phyloP scores from a whole-genome alignment of 2,888 invertebrate species.

The Chaitophorus viminalis region DNA sequence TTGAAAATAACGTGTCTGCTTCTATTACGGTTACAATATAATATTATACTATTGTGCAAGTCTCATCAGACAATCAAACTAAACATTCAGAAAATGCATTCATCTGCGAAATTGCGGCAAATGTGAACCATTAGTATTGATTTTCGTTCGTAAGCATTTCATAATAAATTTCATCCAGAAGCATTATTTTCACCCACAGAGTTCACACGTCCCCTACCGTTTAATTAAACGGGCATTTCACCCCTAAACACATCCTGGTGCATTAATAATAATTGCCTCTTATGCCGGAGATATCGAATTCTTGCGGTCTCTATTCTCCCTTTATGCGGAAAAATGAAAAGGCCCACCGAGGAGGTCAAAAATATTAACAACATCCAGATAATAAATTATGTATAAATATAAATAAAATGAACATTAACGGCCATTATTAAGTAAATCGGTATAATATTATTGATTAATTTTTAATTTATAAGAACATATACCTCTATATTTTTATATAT shows the following conservation, averaged over 20 bases:
- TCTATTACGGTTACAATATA: not conserved
- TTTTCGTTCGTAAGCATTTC: conserved; percentile 58
- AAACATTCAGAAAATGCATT: conserved; percentile 49
- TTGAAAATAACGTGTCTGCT: too few relatives aligned
- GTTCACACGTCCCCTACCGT: conserved; percentile 48
- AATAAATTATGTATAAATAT: not conserved
- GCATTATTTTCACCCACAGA: conserved; percentile 55
- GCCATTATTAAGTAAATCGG: not conserved
- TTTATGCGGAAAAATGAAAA: conserved; percentile 25
- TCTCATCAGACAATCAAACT: conserved; percentile 40
- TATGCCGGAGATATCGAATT: conserved; percentile 41
- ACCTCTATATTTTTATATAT: too few relatives aligned
- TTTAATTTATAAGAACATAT: not conserved
- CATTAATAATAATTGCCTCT: conserved; percentile 59
- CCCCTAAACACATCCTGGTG: conserved; percentile 40
- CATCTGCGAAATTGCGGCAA: conserved; percentile 44
- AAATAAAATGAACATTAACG: not conserved
- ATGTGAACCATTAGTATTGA: conserved; percentile 58
- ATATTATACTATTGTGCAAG: not conserved
- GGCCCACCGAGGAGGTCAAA: not conserved
- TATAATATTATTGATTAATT: not conserved
- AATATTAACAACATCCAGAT: not conserved
- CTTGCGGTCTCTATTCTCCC: not conserved
- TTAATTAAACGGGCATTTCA: conserved; percentile 57
- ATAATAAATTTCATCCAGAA: conserved; percentile 54